Conservation (phyloP, 2,797 vertebrate species). For the Gymnopithys bicolor region DNA sequence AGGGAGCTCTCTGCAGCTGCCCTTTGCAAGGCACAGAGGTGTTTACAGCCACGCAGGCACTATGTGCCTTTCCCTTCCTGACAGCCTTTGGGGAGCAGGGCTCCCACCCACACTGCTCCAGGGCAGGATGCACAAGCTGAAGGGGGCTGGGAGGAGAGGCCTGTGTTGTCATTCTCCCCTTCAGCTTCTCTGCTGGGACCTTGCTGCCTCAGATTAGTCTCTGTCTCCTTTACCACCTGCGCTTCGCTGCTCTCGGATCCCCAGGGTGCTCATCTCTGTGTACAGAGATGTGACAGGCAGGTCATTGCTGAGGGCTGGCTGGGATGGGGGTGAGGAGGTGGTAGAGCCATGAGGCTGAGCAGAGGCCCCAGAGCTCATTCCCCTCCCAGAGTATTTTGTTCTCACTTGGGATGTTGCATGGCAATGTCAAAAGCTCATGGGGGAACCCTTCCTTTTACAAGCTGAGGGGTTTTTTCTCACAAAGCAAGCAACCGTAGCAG, state of each 20-base stretch:
- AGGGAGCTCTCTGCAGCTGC: not conserved
- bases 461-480: not conserved
- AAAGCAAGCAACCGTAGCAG: not conserved
- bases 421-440: not conserved
- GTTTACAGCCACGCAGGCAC: not conserved
- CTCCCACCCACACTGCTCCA: not conserved
- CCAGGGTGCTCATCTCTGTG: not conserved
- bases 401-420: not conserved
- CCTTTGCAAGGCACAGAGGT: not conserved
- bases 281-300: not conserved
- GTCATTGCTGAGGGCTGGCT: not conserved
- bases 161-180: not conserved
- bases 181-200: not conserved
- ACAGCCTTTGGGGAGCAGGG: not conserved
- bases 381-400: not conserved
- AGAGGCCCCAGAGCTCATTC: not conserved
- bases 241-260: accelerated
- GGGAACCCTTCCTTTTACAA: not conserved
- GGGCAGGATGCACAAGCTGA: not conserved
- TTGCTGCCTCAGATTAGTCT: not conserved
- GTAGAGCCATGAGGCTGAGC: not conserved
- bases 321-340: not conserved
- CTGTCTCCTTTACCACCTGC: not conserved
- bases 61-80: accelerated
- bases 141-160: not conserved